Percentiles rank a stretch among this genome's conserved stretches.
Evolutionary conservation across 2,888 invertebrate species (phyloP).

Genomic region (Gymnoscelis rufifasciata): DNA sequence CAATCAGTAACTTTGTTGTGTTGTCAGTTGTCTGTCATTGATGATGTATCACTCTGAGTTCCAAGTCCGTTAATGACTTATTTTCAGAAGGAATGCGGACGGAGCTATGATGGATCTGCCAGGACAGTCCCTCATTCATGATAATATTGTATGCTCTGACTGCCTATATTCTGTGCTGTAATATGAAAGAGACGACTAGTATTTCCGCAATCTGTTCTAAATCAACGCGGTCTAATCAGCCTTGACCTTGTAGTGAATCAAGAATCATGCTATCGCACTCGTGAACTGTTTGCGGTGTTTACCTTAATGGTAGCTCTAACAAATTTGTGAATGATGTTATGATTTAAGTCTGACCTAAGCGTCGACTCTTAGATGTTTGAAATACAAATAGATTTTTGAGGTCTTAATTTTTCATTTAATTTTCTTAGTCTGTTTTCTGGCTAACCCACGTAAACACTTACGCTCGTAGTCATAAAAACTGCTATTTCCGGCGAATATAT

Average conservation of each 20-base stretch:
- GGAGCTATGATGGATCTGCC: conserved; percentile 54
- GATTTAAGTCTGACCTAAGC: no score
- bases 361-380: no score
- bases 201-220: conserved; percentile 29
- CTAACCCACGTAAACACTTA: no score
- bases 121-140: conserved; percentile 32
- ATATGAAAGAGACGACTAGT: conserved; percentile 45
- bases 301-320: not conserved
- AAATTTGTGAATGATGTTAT: not conserved
- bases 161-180: not conserved
- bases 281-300: conserved; percentile 22
- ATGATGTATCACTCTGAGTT: conserved; percentile 40
- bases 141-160: conserved; percentile 18
- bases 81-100: conserved; percentile 67
- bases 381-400: no score
- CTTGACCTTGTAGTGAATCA: conserved; percentile 67
- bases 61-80: conserved; percentile 59
- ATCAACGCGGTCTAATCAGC: conserved; percentile 52
- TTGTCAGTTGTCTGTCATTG: conserved; percentile 33
- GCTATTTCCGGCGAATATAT: no score
- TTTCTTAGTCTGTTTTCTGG: no score
- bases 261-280: conserved; percentile 37
- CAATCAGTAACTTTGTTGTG: conserved; percentile 28
- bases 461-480: no score
- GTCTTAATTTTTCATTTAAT: no score